Evolutionary conservation across 1,140 invertebrate genomes (phyloP), one percentile per base, ranked within the genome.

Genomic region (Saccostrea echinata): DNA sequence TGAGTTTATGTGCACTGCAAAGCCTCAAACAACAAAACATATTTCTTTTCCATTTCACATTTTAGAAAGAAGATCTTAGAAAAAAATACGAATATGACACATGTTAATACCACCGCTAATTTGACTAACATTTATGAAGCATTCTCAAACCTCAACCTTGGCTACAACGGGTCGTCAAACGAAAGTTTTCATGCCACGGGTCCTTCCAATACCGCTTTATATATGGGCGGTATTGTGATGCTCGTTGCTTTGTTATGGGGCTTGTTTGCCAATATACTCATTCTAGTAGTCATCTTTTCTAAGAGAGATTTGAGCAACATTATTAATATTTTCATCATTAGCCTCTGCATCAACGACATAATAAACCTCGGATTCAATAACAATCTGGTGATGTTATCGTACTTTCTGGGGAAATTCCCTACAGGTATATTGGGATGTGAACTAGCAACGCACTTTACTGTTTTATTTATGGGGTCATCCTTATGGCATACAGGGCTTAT

Each of bases 401-500:
- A 95, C 88, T 91, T 94, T 52, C 91, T 92, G 76, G 91, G 91
- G 68, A 83, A 57, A 16, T 95, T 94, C 93, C 90, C 90, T 13
- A 91, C 92, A 53, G 94, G 93, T 30, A 86, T 92, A 64, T 86
- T 93, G 0, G 90, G 93, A 11, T 95, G 94, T 88, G 92, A 93
- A 84, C 88, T 94, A 43, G 91, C 92, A n/a, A 93, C 93, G 21
- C 93, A 94, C 86, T 93, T 95, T 84, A 93, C 92, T 9, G 92
- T 94, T 13, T 89, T 94, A 11, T 88, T 94, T 6, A 94, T 93
- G 91, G 94, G 94, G 0, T 93, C 92, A 13, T 94, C 94, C 4
- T 86, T 95, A 9, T 95, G 94, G 94, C 94, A 95, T 88, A 94
- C 94, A 33, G 94, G 92, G 24, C 91, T 95, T 21, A 95, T 95